Percentiles rank a stretch among this genome's conserved stretches.
These are phyloP conservation scores for Emydura subglobosa DNA, from an alignment of 2,113 vertebrate species.

Conservation along the genomic window DNA sequence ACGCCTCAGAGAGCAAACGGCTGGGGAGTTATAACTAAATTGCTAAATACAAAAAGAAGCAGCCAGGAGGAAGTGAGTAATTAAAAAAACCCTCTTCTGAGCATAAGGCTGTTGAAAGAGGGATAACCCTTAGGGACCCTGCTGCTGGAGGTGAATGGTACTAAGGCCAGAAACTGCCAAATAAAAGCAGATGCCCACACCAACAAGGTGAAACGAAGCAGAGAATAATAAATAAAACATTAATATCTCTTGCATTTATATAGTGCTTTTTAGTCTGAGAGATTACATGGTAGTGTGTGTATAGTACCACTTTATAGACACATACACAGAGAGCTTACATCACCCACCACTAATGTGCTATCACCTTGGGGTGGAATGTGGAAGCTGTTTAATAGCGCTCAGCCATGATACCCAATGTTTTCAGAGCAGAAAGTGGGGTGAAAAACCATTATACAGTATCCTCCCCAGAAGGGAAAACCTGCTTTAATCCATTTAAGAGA, in stretches of 20 bases:
- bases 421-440: slow-evolving; percentile 4
- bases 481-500: background rate
- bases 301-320: background rate
- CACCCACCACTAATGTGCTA: background rate
- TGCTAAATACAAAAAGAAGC: slow-evolving; percentile 70
- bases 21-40: slow-evolving; percentile 65
- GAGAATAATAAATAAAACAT: background rate
- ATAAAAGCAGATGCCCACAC: slow-evolving; percentile 16
- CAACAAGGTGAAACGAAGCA: background rate
- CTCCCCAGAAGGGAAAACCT: background rate
- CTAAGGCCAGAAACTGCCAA: background rate
- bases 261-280: accelerated
- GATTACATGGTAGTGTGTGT: background rate
- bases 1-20: slow-evolving; percentile 7
- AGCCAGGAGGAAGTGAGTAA: slow-evolving; percentile 71
- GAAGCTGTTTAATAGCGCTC: slow-evolving; percentile 13
- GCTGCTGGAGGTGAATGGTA: background rate
- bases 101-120: slow-evolving; percentile 2
- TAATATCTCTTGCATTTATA: background rate
- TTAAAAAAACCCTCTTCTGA: slow-evolving; percentile 54
- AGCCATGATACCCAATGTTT: slow-evolving; percentile 25
- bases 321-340: slow-evolving; percentile 26
- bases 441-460: background rate
- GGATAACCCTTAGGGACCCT: slow-evolving; percentile 19
- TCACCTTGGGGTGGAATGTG: slow-evolving; percentile 15